Percentiles rank a stretch among this genome's conserved stretches.
Evolutionary conservation across 1,140 invertebrate genomes (phyloP).

Genomic region (Euborellia annulipes): DNA sequence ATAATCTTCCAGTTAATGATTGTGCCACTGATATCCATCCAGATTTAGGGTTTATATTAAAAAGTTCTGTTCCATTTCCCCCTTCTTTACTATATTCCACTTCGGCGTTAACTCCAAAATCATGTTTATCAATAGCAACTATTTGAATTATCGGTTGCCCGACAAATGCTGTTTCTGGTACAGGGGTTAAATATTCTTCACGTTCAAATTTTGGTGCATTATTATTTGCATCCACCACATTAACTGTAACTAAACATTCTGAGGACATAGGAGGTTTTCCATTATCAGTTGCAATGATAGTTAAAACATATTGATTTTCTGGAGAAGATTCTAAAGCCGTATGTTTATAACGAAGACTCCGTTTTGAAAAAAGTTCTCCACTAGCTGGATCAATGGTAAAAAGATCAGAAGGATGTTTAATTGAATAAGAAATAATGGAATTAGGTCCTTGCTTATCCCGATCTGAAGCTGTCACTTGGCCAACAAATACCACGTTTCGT

Average conservation of each 20-base stretch:
- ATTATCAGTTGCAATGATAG: conserved; percentile 76
- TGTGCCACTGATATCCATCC: conserved; percentile 64
- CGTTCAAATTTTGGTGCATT: conserved; percentile 67
- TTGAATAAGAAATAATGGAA: conserved; percentile 78
- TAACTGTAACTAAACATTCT: conserved; percentile 67
- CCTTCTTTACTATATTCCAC: conserved; percentile 60
- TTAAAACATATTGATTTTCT: conserved; percentile 73
- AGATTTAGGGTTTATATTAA: conserved; percentile 53
- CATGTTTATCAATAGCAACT: conserved; percentile 55
- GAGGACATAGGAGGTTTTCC: conserved; percentile 83
- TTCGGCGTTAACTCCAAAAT: conserved; percentile 74
- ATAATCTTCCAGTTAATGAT: conserved; percentile 36
- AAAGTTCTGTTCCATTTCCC: conserved; percentile 65
- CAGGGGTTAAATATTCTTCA: conserved; percentile 56
- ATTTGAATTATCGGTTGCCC: conserved; percentile 55
- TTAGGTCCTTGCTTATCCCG: conserved; percentile 87
- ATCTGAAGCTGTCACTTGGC: conserved; percentile 76
- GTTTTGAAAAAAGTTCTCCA: conserved; percentile 77
- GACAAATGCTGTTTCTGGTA: conserved; percentile 55
- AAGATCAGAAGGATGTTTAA: conserved; percentile 77
- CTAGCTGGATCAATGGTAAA: conserved; percentile 81
- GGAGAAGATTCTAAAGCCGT: conserved; percentile 58
- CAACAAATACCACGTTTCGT: conserved; percentile 59
- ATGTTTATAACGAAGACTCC: conserved; percentile 63
- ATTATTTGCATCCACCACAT: conserved; percentile 80